phyloP scores from a whole-genome alignment of 2,113 vertebrate species.

The Colistium nudipinnis region DNA sequence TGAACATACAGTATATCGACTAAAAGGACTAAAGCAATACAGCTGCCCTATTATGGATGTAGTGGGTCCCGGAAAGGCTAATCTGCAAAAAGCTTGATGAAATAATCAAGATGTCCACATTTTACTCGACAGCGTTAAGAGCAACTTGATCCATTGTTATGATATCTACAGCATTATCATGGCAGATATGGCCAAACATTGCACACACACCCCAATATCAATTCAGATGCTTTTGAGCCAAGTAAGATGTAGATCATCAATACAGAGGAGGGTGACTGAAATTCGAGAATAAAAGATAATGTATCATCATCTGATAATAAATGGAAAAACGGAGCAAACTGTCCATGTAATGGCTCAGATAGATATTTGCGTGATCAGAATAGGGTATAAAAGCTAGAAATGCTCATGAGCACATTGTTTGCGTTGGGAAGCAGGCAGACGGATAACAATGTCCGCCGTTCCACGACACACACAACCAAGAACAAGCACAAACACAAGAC shows the following conservation, averaged over 20 bases:
- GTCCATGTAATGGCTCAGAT: background rate
- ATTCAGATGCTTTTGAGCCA: slow-evolving; percentile 34
- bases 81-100: slow-evolving; percentile 18
- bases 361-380: slow-evolving; percentile 1
- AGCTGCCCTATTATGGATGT: slow-evolving; percentile 47
- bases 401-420: slow-evolving; percentile 22
- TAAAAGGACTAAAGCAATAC: slow-evolving; percentile 49
- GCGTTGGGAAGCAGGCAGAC: slow-evolving; percentile 26
- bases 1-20: slow-evolving; percentile 48
- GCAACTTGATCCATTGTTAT: slow-evolving; percentile 22
- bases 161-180: background rate
- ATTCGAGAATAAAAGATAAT: slow-evolving; percentile 2
- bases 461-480: slow-evolving; percentile 47
- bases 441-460: slow-evolving; percentile 53
- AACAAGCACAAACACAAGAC: slow-evolving; percentile 41
- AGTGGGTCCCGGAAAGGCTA: slow-evolving; percentile 35
- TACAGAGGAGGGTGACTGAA: too few relatives aligned
- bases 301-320: background rate
- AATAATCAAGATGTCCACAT: slow-evolving; percentile 10
- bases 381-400: slow-evolving; percentile 29
- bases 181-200: background rate
- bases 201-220: slow-evolving; percentile 11
- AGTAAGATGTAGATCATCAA: too few relatives aligned
- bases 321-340: slow-evolving; percentile 5
- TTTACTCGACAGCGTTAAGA: background rate